Evolutionary conservation across 2,888 invertebrate species (phyloP).

Genomic region (Neoitamus cyanurus): DNA sequence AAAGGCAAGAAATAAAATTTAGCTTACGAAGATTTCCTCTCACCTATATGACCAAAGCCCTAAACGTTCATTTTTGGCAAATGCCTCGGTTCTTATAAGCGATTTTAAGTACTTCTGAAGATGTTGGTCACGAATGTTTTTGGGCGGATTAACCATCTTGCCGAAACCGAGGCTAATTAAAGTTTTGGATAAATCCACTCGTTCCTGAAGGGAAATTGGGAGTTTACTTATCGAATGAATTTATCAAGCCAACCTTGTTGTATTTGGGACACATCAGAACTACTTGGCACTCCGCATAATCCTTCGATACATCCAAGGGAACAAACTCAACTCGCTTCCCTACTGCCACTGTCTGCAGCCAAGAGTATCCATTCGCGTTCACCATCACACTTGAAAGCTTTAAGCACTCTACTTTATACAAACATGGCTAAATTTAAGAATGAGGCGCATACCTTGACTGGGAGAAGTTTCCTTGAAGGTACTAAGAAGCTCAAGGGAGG

Average conservation of each 20-base stretch:
- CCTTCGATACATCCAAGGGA: constrained; percentile 63
- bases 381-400: constrained; percentile 62
- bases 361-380: constrained; percentile 64
- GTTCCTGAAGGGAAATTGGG: background rate
- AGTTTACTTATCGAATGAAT: background rate
- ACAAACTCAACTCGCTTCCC: constrained; percentile 66
- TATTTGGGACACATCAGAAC: constrained; percentile 62
- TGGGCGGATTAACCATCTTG: constrained; percentile 55
- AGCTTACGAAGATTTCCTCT: background rate
- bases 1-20: background rate
- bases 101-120: constrained; percentile 60
- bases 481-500: constrained; percentile 70
- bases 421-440: background rate
- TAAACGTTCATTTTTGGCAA: constrained; percentile 52
- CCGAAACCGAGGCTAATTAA: constrained; percentile 63
- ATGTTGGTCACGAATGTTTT: constrained; percentile 42
- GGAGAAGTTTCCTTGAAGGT: constrained; percentile 57
- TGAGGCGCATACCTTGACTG: constrained; percentile 67
- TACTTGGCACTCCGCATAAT: constrained; percentile 67
- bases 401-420: background rate
- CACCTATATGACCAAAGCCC: constrained; percentile 55
- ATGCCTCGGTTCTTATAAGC: constrained; percentile 59
- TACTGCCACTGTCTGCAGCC: constrained; percentile 67
- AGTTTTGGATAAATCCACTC: constrained; percentile 61
- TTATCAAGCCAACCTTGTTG: constrained; percentile 57